Evolutionary conservation across 1,140 invertebrate species (phyloP), one percentile per base, ranked within the genome.

Genomic region (Trialeurodes vaporariorum): DNA sequence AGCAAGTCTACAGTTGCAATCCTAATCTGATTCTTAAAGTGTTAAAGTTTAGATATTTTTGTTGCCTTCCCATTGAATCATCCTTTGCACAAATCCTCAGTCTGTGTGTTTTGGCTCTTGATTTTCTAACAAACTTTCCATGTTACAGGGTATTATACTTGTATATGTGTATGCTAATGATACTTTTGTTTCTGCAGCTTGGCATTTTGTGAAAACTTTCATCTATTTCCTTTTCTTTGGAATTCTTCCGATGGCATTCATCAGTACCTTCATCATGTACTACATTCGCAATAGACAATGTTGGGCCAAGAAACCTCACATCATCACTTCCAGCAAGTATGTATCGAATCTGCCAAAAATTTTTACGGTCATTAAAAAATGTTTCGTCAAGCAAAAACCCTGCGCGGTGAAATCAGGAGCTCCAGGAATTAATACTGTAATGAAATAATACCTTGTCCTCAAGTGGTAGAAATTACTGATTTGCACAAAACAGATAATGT

Each of bases 201-300:
- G 84, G 75, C 82, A 83, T 75, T 86, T 86, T 72, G 83, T 91
- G 75, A 83, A 87, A 75, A 85, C 86, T 71, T 84, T 85, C 40
- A 79, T 94, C 78, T 91, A 88, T 75, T 83, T 94, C 62, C 84
- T 94, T 66, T 93, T 96, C 81, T 81, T 95, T 69, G 85, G 90
- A 5, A 86, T 96, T 62, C 75, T 94, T 40, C 92, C 92, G 9
- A 76, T 85, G 62, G 69, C 86, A 17, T 81, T 86, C 0, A 73
- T 91, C 1, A 66, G 86, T 0, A 80, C 83, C 1, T 83, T 91
- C 70, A 77, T 89, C 2, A 75, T 86, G 13, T 94, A 92, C 82
- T 89, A 90, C 34, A 17, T 49, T 17, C 34, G 34, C 17, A 49
- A 49, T 49, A 5, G 34, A 17, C 34, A 49, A 49, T 49, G 34